phyloP scores from a whole-genome alignment of 2,888 invertebrate species.

The Philereme vetulata region DNA sequence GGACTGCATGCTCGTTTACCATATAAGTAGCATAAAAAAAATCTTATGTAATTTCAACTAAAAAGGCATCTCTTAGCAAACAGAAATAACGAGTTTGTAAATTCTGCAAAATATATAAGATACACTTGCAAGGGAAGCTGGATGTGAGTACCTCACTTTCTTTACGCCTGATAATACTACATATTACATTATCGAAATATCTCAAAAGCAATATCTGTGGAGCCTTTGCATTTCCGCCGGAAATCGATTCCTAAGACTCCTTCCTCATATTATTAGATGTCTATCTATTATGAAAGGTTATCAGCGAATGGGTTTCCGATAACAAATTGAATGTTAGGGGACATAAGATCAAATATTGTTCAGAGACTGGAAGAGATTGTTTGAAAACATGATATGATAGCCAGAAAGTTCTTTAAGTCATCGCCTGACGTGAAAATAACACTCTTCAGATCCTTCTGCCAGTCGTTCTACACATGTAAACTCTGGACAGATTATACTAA shows the following conservation, averaged over 20 bases:
- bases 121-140: constrained; percentile 1
- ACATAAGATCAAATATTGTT: constrained; percentile 18
- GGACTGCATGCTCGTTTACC: too few relatives aligned
- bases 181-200: constrained; percentile 38
- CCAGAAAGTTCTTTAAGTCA: too few relatives aligned
- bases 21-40: too few relatives aligned
- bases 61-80: not conserved
- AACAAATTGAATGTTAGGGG: constrained; percentile 42
- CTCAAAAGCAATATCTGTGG: constrained; percentile 51
- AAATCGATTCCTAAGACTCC: constrained; percentile 58
- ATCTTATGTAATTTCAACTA: too few relatives aligned
- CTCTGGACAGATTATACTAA: too few relatives aligned
- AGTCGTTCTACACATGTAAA: too few relatives aligned
- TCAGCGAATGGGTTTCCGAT: constrained; percentile 40
- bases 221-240: constrained; percentile 56
- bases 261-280: constrained; percentile 51
- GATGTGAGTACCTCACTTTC: constrained; percentile 28
- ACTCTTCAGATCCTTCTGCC: too few relatives aligned
- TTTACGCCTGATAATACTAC: constrained; percentile 30
- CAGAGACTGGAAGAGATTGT: constrained; percentile 3
- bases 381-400: too few relatives aligned
- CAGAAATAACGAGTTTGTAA: not conserved
- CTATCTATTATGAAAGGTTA: constrained; percentile 47
- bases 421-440: too few relatives aligned
- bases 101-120: not conserved